Base-by-base conservation (phyloP, 2,113 vertebrate genomes). In the Dasyornis broadbenti region DNA sequence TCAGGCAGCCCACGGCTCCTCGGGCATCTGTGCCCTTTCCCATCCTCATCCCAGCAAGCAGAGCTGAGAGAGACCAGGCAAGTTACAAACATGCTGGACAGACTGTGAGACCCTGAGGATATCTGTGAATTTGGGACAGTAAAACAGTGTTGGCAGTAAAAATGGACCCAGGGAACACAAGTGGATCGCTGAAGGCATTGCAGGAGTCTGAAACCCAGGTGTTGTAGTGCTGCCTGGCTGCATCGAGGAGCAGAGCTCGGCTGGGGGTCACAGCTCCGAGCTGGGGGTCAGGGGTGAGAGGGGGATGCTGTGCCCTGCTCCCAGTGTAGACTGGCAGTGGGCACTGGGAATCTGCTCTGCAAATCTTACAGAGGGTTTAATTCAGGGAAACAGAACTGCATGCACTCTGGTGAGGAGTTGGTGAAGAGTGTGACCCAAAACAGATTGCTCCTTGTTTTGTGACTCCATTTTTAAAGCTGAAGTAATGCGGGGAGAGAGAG, bases 91-190 rank as follows among this genome's bases (percentile, higher is more conserved):
- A 5, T 0, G 8, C 23, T 6, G 35, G 54, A 7, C 28, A 73
- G 61, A 15, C 65, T 57, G 21, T 16, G 69, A 75, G 20, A 40
- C 37, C 40, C 37, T 23, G 42, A 63, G 37, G 78, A 31, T 44
- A 37, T 53, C 8, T 44, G 40, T 60, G 56, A 70, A 40, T 33
- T 39, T 65, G 80, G 65, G 76, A 57, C 5, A 17, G 49, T 50
- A 39, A 69, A 52, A 75, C n/a, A 30, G 59, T 0, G 0, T 13
- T 3, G 0, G 35, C 7, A 69, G 50, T 33, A n/a, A 64, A 81
- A 84, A 65, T 4, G 13, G 33, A n/a, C 8, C 11, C n/a, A 44
- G 18, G 45, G 30, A 76, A 30, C 23, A 13, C 20, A 44, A 77
- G n/a, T 11, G 33, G 33, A 27, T 56, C 39, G 83, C 61, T 61